A percentile compares a stretch with the other conserved stretches of the same genome.
Evolutionary conservation across 2,113 vertebrate species (phyloP).

Genomic region (Seriola dumerili): DNA sequence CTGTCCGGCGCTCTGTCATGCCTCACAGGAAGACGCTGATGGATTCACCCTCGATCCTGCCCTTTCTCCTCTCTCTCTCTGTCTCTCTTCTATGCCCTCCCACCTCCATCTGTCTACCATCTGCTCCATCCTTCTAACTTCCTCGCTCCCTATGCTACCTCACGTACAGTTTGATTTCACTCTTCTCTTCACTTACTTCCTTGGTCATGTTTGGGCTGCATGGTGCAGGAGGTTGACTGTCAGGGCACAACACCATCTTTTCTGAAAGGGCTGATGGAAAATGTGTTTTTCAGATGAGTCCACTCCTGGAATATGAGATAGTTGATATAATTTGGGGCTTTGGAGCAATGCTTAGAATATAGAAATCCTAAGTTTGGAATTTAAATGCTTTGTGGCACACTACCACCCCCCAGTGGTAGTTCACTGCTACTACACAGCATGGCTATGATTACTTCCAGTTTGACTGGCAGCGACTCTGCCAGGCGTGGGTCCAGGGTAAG

Average conservation of each 20-base stretch:
- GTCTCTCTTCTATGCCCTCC: constrained; percentile 55
- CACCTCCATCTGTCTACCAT: constrained; percentile 77
- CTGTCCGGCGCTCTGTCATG: constrained; percentile 65
- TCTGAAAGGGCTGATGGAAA: neutral
- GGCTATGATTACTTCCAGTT: constrained; percentile 18
- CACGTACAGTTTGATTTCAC: constrained; percentile 33
- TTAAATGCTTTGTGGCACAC: constrained; percentile 19
- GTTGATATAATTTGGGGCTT: neutral
- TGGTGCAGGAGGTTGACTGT: neutral
- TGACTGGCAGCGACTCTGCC: constrained; percentile 48
- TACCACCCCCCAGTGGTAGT: constrained; percentile 51
- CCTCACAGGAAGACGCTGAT: constrained; percentile 73
- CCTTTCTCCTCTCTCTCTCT: constrained; percentile 59
- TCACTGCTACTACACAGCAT: constrained; percentile 12
- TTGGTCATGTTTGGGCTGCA: constrained; percentile 6
- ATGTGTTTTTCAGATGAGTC: neutral
- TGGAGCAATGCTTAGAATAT: neutral
- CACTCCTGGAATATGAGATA: neutral
- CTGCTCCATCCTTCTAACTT: constrained; percentile 62
- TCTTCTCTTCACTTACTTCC: constrained; percentile 17
- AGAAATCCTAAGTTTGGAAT: neutral
- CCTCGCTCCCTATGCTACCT: constrained; percentile 28
- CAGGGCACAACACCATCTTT: neutral
- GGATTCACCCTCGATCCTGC: constrained; percentile 68
- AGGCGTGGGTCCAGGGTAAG: constrained; percentile 61